Base-by-base conservation (phyloP, 2,113 vertebrate genomes). In the Epinephelus cyanopodus region DNA sequence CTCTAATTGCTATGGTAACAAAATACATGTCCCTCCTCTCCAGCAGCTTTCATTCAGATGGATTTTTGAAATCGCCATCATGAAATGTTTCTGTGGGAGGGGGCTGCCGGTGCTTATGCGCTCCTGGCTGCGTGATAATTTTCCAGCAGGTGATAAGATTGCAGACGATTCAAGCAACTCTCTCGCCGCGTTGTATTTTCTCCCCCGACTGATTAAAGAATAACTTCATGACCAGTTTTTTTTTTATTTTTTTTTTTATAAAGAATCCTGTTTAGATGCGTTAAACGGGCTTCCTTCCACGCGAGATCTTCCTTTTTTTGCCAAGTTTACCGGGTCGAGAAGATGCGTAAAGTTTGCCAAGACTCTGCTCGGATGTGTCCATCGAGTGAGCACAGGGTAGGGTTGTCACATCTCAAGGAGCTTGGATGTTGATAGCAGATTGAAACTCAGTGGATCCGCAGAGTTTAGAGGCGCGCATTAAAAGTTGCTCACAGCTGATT, bases 1-100 rank as follows among this genome's bases (percentile, higher is more conserved):
- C 87, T 90, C 33, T 81, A 84, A 95, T 95, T 89, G 87, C 94
- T 91, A 95, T 95, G 94, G 94, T 82, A 94, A 95, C 95, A 75
- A 86, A 91, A 90, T 89, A 85, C 75, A 89, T 67, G 90, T 86
- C 90, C 90, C 90, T 88, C 88, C 87, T 90, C 89, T 91, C 81
- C 85, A 73, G 53, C 88, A 85, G 74, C 90, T 86, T 92, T 86
- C 90, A 93, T 93, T 94, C 88, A 93, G 87, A 91, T 92, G 85
- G 52, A 88, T 88, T 87, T 29, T 88, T 74, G 62, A 82, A 89
- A 83, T 82, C 75, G 77, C 85, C 87, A 83, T 85, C 85, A 69
- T 87, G 91, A 89, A 66, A 67, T 52, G 19, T 80, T 8, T 18
- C 54, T 45, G 89, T 83, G 81, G 87, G 90, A 86, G 88, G 87